Conservation (phyloP, 1,140 invertebrate genomes). For the Ceratoteleas bidentatus region DNA sequence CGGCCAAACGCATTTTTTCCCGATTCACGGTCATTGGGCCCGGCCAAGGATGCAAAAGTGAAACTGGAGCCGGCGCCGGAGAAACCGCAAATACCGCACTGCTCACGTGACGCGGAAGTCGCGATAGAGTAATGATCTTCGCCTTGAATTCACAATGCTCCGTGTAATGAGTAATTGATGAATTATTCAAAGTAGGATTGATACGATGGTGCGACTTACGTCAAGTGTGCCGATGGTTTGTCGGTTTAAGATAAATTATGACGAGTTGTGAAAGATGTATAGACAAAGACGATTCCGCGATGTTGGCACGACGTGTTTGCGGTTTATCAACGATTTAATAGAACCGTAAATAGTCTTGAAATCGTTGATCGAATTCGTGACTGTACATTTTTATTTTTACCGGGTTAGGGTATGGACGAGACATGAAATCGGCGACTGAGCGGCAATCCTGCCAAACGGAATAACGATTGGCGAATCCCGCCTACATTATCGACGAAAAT, state of each 20-base stretch:
- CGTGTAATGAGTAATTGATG: slow-evolving; percentile 45
- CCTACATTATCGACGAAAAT: too few relatives aligned
- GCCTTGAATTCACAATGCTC: slow-evolving; percentile 37
- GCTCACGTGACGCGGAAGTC: slow-evolving; percentile 41
- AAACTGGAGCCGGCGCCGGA: neutral
- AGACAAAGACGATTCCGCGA: slow-evolving; percentile 37
- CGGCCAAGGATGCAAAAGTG: slow-evolving; percentile 27
- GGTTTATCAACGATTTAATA: slow-evolving; percentile 44
- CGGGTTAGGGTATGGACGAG: too few relatives aligned
- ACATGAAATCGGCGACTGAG: too few relatives aligned
- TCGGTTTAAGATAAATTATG: slow-evolving; percentile 46
- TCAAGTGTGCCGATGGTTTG: slow-evolving; percentile 18
- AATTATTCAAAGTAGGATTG: slow-evolving; percentile 43
- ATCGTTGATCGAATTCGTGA: slow-evolving; percentile 25
- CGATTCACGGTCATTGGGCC: slow-evolving; percentile 14
- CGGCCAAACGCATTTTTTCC: slow-evolving; percentile 10
- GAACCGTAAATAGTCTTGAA: slow-evolving; percentile 23
- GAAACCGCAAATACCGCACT: neutral
- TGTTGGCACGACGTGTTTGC: slow-evolving; percentile 23
- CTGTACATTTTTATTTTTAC: slow-evolving; percentile 23
- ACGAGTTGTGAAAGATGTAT: slow-evolving; percentile 39
- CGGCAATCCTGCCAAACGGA: too few relatives aligned
- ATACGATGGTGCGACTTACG: slow-evolving; percentile 20
- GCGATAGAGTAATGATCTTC: slow-evolving; percentile 43
- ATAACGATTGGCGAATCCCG: too few relatives aligned